Evolutionary conservation across 2,888 invertebrate species (phyloP).

Genomic region (Plutella xylostella): DNA sequence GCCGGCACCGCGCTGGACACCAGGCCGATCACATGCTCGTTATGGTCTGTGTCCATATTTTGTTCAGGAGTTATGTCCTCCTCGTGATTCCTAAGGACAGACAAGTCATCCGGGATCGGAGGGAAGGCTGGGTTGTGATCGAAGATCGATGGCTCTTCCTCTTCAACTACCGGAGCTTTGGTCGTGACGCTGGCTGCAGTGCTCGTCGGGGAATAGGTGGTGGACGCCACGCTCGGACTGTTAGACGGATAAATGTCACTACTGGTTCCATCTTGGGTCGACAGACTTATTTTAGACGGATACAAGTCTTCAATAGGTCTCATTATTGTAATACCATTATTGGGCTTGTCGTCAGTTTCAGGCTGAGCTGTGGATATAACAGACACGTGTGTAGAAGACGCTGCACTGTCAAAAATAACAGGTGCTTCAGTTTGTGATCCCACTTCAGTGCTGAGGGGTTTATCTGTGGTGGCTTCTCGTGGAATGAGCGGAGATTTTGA

Average conservation of each 20-base stretch:
- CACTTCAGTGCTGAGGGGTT: slow-evolving; percentile 22
- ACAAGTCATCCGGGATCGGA: slow-evolving; percentile 55
- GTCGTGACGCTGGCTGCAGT: slow-evolving; percentile 25
- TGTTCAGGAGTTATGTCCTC: slow-evolving; percentile 49
- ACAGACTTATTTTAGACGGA: slow-evolving; percentile 53
- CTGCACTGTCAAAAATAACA: no score
- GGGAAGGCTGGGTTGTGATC: slow-evolving; percentile 62
- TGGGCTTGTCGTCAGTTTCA: slow-evolving; percentile 21
- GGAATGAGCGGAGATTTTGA: slow-evolving; percentile 55
- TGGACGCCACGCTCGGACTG: slow-evolving; percentile 33
- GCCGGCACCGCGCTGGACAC: neutral
- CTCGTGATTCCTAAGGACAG: slow-evolving; percentile 47
- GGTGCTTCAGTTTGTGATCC: neutral
- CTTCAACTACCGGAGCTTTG: slow-evolving; percentile 44
- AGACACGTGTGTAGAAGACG: neutral
- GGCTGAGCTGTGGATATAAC: neutral
- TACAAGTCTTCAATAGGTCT: slow-evolving; percentile 31
- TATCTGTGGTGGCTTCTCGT: slow-evolving; percentile 54
- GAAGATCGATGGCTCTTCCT: slow-evolving; percentile 42
- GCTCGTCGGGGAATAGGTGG: slow-evolving; percentile 29
- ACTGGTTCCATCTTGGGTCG: slow-evolving; percentile 45
- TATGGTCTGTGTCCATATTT: slow-evolving; percentile 36
- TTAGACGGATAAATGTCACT: slow-evolving; percentile 42
- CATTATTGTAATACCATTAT: no score
- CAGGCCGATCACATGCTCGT: slow-evolving; percentile 14